Evolutionary conservation across 2,888 invertebrate genomes (phyloP).

Genomic region (Strigamia crassipes): DNA sequence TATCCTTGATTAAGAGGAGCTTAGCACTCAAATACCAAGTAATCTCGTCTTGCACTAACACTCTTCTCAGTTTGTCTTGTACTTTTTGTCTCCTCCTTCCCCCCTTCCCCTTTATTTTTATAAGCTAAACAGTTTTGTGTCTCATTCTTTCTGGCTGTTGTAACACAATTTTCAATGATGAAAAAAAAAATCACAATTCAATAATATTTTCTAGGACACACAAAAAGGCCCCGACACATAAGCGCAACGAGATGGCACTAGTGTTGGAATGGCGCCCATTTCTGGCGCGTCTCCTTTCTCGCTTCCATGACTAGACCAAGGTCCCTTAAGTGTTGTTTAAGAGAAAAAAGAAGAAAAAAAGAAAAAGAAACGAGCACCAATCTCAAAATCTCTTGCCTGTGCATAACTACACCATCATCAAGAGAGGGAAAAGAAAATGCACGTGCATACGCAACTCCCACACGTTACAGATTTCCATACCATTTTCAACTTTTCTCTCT

Average conservation of each 20-base stretch:
- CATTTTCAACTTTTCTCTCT: not conserved
- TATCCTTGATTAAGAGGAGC: slow-evolving; percentile 31
- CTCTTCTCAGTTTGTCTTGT: not conserved
- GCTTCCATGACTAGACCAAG: not conserved
- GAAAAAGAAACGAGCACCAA: slow-evolving; percentile 15
- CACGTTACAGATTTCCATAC: slow-evolving; percentile 6
- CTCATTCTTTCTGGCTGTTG: not conserved
- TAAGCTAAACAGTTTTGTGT: not conserved
- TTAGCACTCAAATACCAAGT: not conserved
- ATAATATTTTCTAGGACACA: slow-evolving; percentile 28
- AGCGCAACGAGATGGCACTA: slow-evolving; percentile 25
- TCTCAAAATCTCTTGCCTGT: slow-evolving; percentile 23
- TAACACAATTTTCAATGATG: not conserved
- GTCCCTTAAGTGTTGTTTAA: slow-evolving; percentile 25
- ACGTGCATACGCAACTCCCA: slow-evolving; percentile 2
- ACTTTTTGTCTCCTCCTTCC: not conserved
- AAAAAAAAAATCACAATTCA: slow-evolving; percentile 25
- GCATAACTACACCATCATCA: slow-evolving; percentile 31
- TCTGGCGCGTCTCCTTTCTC: not conserved
- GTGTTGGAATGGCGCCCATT: slow-evolving; percentile 33
- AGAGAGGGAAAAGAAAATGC: slow-evolving; percentile 18
- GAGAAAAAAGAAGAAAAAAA: not conserved
- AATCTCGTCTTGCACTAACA: not conserved
- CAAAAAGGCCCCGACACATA: slow-evolving; percentile 11
- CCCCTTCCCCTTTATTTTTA: not conserved